Percentiles rank a stretch among this genome's conserved stretches.
phyloP scores from a whole-genome alignment of 2,888 invertebrate genomes.

The Drosophila kanekoi region DNA sequence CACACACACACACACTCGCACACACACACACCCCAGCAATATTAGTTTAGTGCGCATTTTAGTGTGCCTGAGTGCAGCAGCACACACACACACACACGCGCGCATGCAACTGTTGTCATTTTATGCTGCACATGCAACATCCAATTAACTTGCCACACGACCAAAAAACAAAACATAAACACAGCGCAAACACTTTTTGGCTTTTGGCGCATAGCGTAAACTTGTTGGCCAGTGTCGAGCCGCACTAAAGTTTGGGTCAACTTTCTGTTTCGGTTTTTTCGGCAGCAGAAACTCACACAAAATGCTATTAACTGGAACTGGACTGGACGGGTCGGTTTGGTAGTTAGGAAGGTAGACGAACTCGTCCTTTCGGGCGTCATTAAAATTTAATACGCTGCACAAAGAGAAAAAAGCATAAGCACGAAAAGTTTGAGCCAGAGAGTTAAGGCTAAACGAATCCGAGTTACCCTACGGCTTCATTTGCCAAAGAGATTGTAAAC shows the following conservation, averaged over 20 bases:
- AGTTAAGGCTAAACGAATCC: background rate
- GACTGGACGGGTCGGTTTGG: background rate
- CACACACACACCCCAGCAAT: constrained; percentile 10
- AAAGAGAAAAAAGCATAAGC: constrained; percentile 6
- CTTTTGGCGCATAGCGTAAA: constrained; percentile 17
- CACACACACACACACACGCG: background rate
- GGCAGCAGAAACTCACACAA: constrained; percentile 12
- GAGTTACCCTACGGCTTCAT: constrained; percentile 5
- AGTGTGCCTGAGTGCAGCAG: constrained; percentile 21
- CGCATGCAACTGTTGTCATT: constrained; percentile 9
- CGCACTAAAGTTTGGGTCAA: constrained; percentile 33
- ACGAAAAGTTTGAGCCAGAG: background rate
- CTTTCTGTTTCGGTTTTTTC: constrained; percentile 30
- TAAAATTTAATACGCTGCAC: constrained; percentile 59
- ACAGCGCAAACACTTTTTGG: constrained; percentile 38
- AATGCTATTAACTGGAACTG: constrained; percentile 54
- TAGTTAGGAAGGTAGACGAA: constrained; percentile 13
- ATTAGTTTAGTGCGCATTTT: constrained; percentile 33
- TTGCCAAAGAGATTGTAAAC: background rate
- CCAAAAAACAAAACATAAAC: constrained; percentile 1
- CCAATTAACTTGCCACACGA: constrained; percentile 37
- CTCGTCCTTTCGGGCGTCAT: constrained; percentile 33
- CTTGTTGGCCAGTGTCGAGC: constrained; percentile 17
- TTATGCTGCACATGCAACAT: constrained; percentile 18
- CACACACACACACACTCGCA: background rate